Conservation (phyloP, 1,140 invertebrate species). For the Periplaneta americana region DNA sequence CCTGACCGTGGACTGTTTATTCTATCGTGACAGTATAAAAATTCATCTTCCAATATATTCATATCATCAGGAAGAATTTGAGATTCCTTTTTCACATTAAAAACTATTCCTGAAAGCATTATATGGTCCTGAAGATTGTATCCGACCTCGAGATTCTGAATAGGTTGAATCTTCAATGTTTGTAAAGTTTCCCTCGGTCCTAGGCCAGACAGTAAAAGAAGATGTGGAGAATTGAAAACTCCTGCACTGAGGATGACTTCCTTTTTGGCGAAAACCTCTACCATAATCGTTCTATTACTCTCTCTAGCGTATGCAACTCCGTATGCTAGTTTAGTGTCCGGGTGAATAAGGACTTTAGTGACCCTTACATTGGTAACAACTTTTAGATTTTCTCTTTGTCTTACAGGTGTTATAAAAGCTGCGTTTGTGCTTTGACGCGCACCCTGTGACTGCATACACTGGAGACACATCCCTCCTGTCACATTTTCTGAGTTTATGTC, state of each 20-base stretch:
- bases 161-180: not conserved
- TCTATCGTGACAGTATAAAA: too few species aligned
- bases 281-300: slow-evolving; percentile 36
- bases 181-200: slow-evolving; percentile 14
- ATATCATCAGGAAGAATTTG: too few species aligned
- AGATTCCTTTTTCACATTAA: slow-evolving; percentile 37
- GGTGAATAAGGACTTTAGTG: slow-evolving; percentile 58
- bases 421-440: slow-evolving; percentile 63
- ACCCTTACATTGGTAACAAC: slow-evolving; percentile 81
- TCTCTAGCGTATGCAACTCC: slow-evolving; percentile 53
- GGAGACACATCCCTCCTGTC: slow-evolving; percentile 44
- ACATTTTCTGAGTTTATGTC: slow-evolving; percentile 57
- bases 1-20: slow-evolving; percentile 39
- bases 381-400: slow-evolving; percentile 76
- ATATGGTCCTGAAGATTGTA: slow-evolving; percentile 55
- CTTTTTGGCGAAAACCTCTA: slow-evolving; percentile 28
- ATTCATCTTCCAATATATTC: too few species aligned
- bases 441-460: slow-evolving; percentile 13
- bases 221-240: slow-evolving; percentile 9
- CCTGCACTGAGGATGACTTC: slow-evolving; percentile 14
- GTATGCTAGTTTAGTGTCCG: slow-evolving; percentile 40
- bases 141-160: slow-evolving; percentile 49
- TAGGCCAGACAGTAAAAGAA: slow-evolving; percentile 14
- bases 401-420: slow-evolving; percentile 78
- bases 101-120: slow-evolving; percentile 37